Conservation (phyloP, 2,113 vertebrate genomes). For the Callopanchax toddi region DNA sequence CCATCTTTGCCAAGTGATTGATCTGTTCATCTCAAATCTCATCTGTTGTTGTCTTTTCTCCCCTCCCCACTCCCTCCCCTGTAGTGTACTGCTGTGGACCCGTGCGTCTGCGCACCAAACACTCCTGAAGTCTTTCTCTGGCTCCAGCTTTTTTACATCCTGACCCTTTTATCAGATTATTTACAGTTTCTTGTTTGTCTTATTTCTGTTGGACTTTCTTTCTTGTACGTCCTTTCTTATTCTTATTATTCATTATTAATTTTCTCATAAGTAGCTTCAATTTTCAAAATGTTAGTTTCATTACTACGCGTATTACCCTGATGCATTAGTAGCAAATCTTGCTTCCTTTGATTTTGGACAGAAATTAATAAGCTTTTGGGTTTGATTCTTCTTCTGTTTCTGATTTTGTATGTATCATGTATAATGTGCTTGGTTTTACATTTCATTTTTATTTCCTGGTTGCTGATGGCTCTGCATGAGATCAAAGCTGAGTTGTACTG, state of each 20-base stretch:
- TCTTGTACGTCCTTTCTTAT: conserved; percentile 2
- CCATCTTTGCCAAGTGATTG: neutral
- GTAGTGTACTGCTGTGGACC: conserved; percentile 95
- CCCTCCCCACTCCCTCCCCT: conserved; percentile 57
- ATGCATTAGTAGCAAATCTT: neutral
- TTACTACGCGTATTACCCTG: conserved; percentile 25
- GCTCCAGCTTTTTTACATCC: conserved; percentile 42
- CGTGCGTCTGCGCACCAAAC: conserved; percentile 87
- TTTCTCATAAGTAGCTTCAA: no score
- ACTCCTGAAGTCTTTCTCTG: conserved; percentile 74
- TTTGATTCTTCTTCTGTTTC: neutral
- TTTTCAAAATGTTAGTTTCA: neutral
- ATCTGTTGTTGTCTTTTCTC: conserved; percentile 55
- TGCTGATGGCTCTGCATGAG: conserved; percentile 26
- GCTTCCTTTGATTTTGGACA: conserved; percentile 3
- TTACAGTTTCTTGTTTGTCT: conserved; percentile 25
- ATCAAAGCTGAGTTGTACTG: conserved; percentile 35
- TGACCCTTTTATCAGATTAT: conserved; percentile 18
- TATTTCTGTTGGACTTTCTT: conserved; percentile 26
- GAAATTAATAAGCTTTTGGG: neutral
- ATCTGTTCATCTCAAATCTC: conserved; percentile 35
- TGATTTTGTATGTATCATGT: conserved; percentile 25
- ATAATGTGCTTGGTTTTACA: conserved; percentile 38
- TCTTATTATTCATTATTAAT: conserved; percentile 9
- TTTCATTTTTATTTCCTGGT: conserved; percentile 17